A percentile compares a stretch with the other conserved stretches of the same genome.
Conservation (phyloP, 2,113 vertebrate species). For the Parus major region DNA sequence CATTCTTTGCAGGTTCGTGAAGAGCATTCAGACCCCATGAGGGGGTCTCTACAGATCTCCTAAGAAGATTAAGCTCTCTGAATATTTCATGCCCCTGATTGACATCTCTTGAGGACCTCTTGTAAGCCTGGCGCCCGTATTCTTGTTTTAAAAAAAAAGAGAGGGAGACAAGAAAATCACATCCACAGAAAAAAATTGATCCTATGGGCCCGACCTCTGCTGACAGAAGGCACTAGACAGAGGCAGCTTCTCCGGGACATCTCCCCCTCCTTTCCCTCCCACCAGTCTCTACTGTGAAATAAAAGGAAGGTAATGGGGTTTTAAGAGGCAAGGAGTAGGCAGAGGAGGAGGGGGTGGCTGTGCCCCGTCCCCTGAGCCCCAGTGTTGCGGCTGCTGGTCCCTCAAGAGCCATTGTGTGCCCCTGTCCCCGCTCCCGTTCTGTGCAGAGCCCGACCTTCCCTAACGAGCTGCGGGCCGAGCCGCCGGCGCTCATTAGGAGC, state of each 20-base stretch:
- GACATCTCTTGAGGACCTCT: conserved; percentile 76
- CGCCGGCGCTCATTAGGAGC: conserved; percentile 60
- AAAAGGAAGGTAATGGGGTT: conserved; percentile 70
- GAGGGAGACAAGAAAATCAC: conserved; percentile 32
- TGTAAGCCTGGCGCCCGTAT: conserved; percentile 77
- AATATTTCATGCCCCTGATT: conserved; percentile 83
- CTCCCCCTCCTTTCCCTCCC: neutral
- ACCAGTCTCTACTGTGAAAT: conserved; percentile 21
- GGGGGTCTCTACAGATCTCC: conserved; percentile 67
- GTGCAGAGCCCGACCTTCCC: neutral
- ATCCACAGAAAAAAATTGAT: conserved; percentile 65
- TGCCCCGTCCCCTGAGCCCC: neutral
- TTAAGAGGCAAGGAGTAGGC: conserved; percentile 56
- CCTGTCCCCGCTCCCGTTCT: neutral
- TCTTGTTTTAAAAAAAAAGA: conserved; percentile 56
- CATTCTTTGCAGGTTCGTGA: conserved; percentile 55
- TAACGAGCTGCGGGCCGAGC: conserved; percentile 52
- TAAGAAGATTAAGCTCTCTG: conserved; percentile 73
- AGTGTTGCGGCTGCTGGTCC: conserved; percentile 49
- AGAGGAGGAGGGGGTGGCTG: neutral
- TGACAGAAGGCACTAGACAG: conserved; percentile 38
- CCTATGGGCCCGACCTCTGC: conserved; percentile 51
- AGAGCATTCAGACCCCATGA: conserved; percentile 59
- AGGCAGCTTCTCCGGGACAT: neutral
- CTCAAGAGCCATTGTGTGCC: conserved; percentile 66